A percentile compares a stretch with the other conserved stretches of the same genome.
phyloP scores from a whole-genome alignment of 1,140 invertebrate genomes.

The Trichomalopsis sarcophagae region DNA sequence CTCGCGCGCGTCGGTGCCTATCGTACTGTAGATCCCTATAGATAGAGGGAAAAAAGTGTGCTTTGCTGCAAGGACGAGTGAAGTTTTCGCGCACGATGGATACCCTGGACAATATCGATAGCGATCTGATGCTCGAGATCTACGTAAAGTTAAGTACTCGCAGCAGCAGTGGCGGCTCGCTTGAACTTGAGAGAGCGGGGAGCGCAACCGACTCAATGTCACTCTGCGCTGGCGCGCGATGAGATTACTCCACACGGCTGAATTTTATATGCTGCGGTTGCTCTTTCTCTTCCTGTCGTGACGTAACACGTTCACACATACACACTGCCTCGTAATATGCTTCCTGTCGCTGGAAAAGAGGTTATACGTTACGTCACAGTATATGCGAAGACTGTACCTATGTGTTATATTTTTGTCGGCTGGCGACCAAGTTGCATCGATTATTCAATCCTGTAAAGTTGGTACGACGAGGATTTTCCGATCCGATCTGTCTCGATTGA shows the following conservation, averaged over 20 bases:
- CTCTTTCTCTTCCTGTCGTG: no score
- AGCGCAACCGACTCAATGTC: not conserved
- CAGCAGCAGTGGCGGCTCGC: not conserved
- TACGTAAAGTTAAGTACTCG: conserved; percentile 69
- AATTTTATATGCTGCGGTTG: no score
- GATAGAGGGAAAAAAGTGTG: not conserved
- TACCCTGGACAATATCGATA: conserved; percentile 66
- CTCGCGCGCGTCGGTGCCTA: not conserved
- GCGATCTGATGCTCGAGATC: conserved; percentile 64
- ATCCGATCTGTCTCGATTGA: not conserved
- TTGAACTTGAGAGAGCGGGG: not conserved
- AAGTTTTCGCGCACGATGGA: conserved; percentile 58
- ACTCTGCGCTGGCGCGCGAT: not conserved
- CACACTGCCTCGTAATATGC: no score
- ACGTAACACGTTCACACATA: no score
- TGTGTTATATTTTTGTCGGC: not conserved
- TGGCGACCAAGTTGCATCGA: not conserved
- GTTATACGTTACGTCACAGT: not conserved
- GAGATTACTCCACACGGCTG: not conserved
- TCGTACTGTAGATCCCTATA: not conserved
- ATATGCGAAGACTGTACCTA: not conserved
- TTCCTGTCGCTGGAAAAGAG: not conserved
- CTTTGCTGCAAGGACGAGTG: no score
- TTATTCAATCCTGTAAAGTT: not conserved
- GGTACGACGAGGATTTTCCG: not conserved